Evolutionary conservation across 2,113 vertebrate genomes (phyloP), one percentile per base, ranked within the genome.

Genomic region (Phylloscopus trochilus): DNA sequence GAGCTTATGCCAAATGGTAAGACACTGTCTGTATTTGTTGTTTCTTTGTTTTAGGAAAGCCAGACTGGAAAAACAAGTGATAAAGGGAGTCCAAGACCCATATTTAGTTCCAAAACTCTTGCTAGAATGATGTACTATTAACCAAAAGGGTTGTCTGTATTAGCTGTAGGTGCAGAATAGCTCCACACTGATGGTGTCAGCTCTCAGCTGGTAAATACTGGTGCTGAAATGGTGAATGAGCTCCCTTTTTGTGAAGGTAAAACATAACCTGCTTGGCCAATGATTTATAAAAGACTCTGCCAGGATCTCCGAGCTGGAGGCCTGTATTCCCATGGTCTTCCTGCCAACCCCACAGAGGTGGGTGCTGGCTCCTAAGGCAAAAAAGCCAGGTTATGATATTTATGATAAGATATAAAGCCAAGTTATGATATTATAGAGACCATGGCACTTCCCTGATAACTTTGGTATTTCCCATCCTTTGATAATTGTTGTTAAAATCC

Each of bases 1-100:
- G 98, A 99, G 53, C 98, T 99, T 46, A 99, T 99, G 99, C 99
- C 99, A 15, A 49, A 98, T 1, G 99, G 99, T 99, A 90, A 95
- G 98, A 87, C 16, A 23, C 28, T 22, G 23, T 59, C 31, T 31
- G 3, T 39, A 6, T 64, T 27, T 83, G 39, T 72, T 88, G 26
- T 28, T 46, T 53, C 37, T 59, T 87, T 66, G 64, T 52, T 88
- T 85, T 35, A 66, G 26, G 64, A 62, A 91, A 76, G 51, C 22
- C 63, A 79, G 62, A 33, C 37, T 55, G 28, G 60, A 60, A 85
- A 81, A 86, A 39, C 8, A 87, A 77, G 43, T 73, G 51, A 35
- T 8, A 52, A 46, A 30, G 7, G 33, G 55, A 86, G 41, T 62
- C 35, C 41, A 78, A 47, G 10, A 60, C 44, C 7, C 44, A 24